Percentiles rank a stretch among this genome's conserved stretches.
Conservation (phyloP, 2,113 vertebrate genomes). For the Zootoca vivipara region DNA sequence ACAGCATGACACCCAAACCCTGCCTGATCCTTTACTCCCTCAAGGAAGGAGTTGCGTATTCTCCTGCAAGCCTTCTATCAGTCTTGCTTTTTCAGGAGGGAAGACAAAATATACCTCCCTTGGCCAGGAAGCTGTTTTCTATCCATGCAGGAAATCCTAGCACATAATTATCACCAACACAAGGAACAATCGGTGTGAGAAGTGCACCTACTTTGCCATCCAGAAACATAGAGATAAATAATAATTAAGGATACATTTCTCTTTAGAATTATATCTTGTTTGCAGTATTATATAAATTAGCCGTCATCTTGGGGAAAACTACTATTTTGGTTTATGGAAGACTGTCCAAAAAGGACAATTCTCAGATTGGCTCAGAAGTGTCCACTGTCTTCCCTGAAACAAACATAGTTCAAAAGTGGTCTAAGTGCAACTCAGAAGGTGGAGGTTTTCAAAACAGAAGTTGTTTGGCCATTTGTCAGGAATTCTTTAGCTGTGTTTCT, state of each 20-base stretch:
- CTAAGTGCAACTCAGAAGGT: not conserved
- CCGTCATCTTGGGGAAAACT: not conserved
- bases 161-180: slow-evolving; percentile 17
- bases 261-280: not conserved
- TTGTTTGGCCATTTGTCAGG: too few species aligned
- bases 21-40: slow-evolving; percentile 4
- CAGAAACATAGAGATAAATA: not conserved
- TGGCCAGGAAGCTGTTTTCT: not conserved
- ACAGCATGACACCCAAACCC: not conserved
- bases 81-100: not conserved
- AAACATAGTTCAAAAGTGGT: not conserved
- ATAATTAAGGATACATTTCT: slow-evolving; percentile 11
- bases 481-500: too few species aligned
- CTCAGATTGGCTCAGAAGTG: too few species aligned
- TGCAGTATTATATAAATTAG: not conserved
- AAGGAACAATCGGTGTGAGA: not conserved
- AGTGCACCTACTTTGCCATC: slow-evolving; percentile 15
- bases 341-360: not conserved
- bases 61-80: not conserved
- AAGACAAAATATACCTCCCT: not conserved
- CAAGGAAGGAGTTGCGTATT: not conserved
- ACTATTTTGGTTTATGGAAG: not conserved
- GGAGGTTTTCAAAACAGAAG: too few species aligned
- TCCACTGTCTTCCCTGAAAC: not conserved
- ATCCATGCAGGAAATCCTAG: slow-evolving; percentile 16